These are phyloP conservation scores for Motacilla alba DNA, from an alignment of 2,113 vertebrate species.

Conservation along the genomic window DNA sequence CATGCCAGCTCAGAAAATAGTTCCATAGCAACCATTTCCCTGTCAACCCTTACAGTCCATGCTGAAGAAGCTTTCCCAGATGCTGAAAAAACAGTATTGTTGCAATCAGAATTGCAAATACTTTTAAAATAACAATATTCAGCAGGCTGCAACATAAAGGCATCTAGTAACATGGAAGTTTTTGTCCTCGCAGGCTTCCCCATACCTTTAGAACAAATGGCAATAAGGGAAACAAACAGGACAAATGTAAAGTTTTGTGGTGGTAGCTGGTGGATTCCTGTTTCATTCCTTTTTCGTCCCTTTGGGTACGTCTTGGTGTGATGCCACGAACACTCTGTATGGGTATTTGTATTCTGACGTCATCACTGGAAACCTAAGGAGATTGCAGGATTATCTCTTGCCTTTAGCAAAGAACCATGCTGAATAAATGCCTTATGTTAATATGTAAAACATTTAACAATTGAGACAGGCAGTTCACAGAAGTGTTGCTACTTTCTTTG, in stretches of 20 bases:
- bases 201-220: neutral
- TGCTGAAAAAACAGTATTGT: neutral
- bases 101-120: neutral
- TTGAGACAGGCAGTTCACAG: neutral
- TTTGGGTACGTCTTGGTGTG: neutral
- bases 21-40: slow-evolving; percentile 50
- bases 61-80: neutral
- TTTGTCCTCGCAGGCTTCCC: neutral
- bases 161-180: neutral
- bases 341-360: neutral
- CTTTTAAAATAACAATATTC: neutral
- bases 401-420: neutral
- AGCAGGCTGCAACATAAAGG: neutral
- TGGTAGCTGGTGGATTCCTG: neutral
- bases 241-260: neutral
- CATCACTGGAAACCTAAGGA: neutral
- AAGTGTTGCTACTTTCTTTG: neutral
- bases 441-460: neutral
- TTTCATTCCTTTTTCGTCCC: neutral
- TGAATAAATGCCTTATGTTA: neutral
- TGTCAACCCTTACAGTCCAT: neutral
- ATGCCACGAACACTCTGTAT: neutral
- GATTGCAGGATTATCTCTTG: neutral
- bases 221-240: neutral
- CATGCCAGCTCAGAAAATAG: neutral